phyloP scores from a whole-genome alignment of 2,113 vertebrate genomes.

The Jaculus jaculus region DNA sequence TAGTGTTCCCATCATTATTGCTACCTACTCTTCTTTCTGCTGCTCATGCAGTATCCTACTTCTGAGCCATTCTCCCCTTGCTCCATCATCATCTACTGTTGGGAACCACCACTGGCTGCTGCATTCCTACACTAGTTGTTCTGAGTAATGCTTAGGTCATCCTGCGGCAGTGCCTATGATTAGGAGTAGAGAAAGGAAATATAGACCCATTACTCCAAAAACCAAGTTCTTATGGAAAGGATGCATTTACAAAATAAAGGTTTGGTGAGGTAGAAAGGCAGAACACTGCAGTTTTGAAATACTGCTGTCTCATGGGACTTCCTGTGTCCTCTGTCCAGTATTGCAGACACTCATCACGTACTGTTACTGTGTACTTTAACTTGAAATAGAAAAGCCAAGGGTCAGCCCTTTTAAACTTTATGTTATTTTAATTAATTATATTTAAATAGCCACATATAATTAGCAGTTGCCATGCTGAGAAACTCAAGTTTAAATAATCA shows the following conservation, averaged over 20 bases:
- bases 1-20: background rate
- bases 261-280: background rate
- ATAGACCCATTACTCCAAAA: background rate
- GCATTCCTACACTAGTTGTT: background rate
- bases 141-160: background rate
- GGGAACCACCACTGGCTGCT: background rate
- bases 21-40: background rate
- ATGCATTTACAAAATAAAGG: background rate
- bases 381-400: background rate
- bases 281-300: background rate
- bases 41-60: background rate
- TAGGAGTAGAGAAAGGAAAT: background rate
- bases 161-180: background rate
- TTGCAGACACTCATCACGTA: background rate
- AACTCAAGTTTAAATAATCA: conserved; percentile 14
- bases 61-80: background rate
- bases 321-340: background rate
- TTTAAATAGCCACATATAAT: background rate
- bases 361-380: background rate
- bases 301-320: background rate
- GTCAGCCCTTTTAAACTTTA: background rate
- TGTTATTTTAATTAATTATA: background rate
- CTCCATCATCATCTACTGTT: background rate
- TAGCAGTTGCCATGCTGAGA: background rate
- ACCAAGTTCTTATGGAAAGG: background rate